These are phyloP conservation scores for Salvator merianae DNA, from an alignment of 2,113 vertebrate genomes.

Conservation along the genomic window DNA sequence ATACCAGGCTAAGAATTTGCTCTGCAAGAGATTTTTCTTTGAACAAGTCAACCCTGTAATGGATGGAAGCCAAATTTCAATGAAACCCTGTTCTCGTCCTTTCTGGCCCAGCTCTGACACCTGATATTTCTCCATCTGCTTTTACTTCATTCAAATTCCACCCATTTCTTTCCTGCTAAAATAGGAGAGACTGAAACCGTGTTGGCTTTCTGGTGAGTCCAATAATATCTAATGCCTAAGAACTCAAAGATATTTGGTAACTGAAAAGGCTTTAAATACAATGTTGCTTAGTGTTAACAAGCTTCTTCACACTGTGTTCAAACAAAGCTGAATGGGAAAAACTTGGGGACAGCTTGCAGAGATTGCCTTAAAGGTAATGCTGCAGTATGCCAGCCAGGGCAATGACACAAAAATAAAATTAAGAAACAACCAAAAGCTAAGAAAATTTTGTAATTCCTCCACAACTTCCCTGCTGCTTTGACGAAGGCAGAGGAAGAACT, in stretches of 20 bases:
- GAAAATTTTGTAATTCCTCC: too few species aligned
- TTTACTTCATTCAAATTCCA: constrained; percentile 22
- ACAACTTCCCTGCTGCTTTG: too few species aligned
- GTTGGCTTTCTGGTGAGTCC: neutral
- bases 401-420: too few species aligned
- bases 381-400: too few species aligned
- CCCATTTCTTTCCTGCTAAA: constrained; percentile 2
- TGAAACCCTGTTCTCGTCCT: neutral
- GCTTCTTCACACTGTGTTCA: neutral
- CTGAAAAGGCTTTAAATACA: neutral
- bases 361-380: neutral
- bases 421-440: too few species aligned
- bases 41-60: neutral
- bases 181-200: neutral
- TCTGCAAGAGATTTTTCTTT: neutral
- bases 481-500: too few species aligned
- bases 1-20: neutral
- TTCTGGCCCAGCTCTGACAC: constrained; percentile 6
- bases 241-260: neutral
- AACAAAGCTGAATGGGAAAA: neutral
- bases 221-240: neutral
- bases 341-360: neutral
- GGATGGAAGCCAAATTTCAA: neutral
- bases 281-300: neutral
- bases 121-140: constrained; percentile 24